Percentiles rank a stretch among this genome's conserved stretches.
Evolutionary conservation across 1,140 invertebrate species (phyloP).

Genomic region (Danaus melanippus): DNA sequence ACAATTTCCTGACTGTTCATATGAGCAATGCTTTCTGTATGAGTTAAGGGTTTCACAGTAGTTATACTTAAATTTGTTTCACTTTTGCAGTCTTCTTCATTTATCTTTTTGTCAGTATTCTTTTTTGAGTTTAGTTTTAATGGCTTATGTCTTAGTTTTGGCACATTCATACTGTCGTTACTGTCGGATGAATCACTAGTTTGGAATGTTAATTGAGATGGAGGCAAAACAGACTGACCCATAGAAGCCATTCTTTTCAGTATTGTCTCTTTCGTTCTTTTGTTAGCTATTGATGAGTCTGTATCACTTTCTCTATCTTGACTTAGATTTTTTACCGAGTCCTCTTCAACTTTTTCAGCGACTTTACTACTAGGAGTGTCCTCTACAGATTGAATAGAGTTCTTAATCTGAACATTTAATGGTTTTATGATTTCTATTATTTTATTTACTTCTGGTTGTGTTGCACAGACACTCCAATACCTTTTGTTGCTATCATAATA

Average conservation of each 20-base stretch:
- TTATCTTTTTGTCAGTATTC: conserved; percentile 26
- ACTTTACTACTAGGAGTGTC: conserved; percentile 10
- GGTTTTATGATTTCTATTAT: conserved; percentile 35
- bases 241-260: conserved; percentile 59
- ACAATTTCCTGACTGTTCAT: conserved; percentile 32
- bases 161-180: conserved; percentile 24
- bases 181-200: conserved; percentile 51
- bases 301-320: conserved; percentile 44
- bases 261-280: conserved; percentile 51
- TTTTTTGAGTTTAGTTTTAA: conserved; percentile 29
- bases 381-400: conserved; percentile 20
- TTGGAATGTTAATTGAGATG: conserved; percentile 21
- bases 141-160: conserved; percentile 38
- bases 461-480: conserved; percentile 53
- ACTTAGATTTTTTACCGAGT: conserved; percentile 8
- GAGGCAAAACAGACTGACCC: conserved; percentile 55
- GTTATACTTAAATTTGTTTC: conserved; percentile 23
- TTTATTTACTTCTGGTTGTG: conserved; percentile 37
- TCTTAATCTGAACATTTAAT: conserved; percentile 31
- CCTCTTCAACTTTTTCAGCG: conserved; percentile 17
- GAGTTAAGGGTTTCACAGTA: conserved; percentile 13
- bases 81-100: conserved; percentile 18
- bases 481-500: conserved; percentile 50
- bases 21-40: conserved; percentile 10
- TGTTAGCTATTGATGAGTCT: conserved; percentile 40